phyloP scores from a whole-genome alignment of 2,888 invertebrate species.

The Calameuta idolon region DNA sequence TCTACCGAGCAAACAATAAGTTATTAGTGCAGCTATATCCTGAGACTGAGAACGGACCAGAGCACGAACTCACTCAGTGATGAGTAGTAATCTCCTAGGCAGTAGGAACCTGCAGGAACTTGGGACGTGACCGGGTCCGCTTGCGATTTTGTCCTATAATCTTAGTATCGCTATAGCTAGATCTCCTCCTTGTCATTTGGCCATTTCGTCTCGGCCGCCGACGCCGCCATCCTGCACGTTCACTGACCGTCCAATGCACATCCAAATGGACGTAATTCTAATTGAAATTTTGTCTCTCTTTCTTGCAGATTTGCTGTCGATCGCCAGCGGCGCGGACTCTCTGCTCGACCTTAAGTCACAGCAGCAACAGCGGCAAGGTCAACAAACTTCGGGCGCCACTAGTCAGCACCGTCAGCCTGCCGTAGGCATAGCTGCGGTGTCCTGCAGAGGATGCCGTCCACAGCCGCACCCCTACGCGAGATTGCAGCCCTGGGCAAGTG shows the following conservation, averaged over 20 bases:
- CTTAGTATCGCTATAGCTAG: too few species aligned
- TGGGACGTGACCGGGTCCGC: too few species aligned
- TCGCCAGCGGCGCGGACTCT: constrained; percentile 14
- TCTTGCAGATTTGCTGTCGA: constrained; percentile 19
- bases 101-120: too few species aligned
- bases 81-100: too few species aligned
- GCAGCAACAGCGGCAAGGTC: constrained; percentile 8
- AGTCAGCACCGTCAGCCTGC: constrained; percentile 20
- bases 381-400: constrained; percentile 9
- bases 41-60: too few species aligned
- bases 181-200: too few species aligned
- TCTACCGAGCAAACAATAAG: constrained; percentile 22
- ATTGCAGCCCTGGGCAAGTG: constrained; percentile 20
- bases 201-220: too few species aligned
- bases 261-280: neutral
- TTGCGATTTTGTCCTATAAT: too few species aligned
- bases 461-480: constrained; percentile 21
- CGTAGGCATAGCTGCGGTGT: constrained; percentile 20
- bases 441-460: constrained; percentile 21
- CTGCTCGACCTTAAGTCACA: constrained; percentile 20
- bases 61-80: too few species aligned
- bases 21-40: constrained; percentile 17
- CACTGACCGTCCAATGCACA: too few species aligned
- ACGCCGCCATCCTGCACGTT: too few species aligned
- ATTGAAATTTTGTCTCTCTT: neutral